Evolutionary conservation across 2,797 vertebrate species (phyloP), one percentile per base, ranked within the genome.

Genomic region (Salarias fasciatus): DNA sequence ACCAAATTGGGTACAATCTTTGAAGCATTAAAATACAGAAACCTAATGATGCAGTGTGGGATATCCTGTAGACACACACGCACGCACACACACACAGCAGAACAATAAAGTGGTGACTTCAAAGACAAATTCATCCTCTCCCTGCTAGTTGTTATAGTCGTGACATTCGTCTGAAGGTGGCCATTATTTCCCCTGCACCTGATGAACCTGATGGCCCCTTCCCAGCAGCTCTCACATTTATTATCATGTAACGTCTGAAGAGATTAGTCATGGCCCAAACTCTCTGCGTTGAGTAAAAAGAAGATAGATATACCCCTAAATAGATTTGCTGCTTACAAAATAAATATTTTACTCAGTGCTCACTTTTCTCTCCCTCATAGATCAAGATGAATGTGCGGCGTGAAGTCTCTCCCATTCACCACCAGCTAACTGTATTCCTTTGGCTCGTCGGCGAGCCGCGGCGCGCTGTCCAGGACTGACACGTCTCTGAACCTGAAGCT

Each of bases 141-240:
- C 55, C 62, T 31, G 66, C 60, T 67, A 41, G 49, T 61, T 60
- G 73, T 60, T 61, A 62, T 42, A 63, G 64, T 51, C 11, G 36
- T 62, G 72, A 62, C 78, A 69, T 72, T 68, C 24, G 8, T 75
- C 52, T 72, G 63, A 68, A 83, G 84, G 80, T 42, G 52, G 52
- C 65, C 59, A 63, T 81, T 88, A 72, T 79, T 81, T 72, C 65
- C 58, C 58, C 56, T 71, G 70, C 59, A 79, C 64, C 66, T 70
- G 82, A 86, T 82, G 83, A 87, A 83, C 84, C 69, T n/a, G 68
- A 79, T 77, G 77, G 66, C 79, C 69, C 80, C 65, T 41, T 40
- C 43, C 29, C 53, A 30, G 51, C 52, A 58, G 44, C 68, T 43
- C 64, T 79, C 65, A 45, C 81, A 74, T 82, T 58, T 73, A 59